Base-by-base conservation (phyloP, 2,797 vertebrate species). In the Pachyuromys duprasi region DNA sequence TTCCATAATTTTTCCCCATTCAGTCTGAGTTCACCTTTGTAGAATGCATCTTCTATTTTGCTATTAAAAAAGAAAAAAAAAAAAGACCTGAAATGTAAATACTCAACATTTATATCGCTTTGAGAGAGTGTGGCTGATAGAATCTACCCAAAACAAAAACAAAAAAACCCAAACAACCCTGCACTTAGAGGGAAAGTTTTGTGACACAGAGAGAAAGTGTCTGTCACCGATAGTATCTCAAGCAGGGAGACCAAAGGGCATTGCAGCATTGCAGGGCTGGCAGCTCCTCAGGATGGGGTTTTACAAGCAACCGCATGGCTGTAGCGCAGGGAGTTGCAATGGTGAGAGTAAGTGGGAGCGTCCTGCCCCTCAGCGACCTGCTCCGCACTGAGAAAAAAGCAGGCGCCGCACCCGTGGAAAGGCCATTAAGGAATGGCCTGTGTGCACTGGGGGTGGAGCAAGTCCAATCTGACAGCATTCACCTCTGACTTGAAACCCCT, bases 41-140 rank as follows among this genome's bases (percentile, higher is more conserved):
- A 99, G 98, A 99, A 99, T 28, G 99, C 99, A 86, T 99, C 99
- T 98, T 99, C 99, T 28, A 91, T 98, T 99, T 99, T 99, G 98
- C 99, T 99, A 98, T 96, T 93, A 97, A 93, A 97, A 97, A 74
- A 9, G 96, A 93, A 97, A 97, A 72, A 72, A 96, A 93, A 97
- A 89, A 93, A 70, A 69, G 26, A n/a, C 14, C 98, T 94, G 91
- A 89, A 91, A 97, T 91, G 94, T 75, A 79, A 75, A 84, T 95
- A 96, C 92, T 97, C 90, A 97, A 75, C 0, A 49, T 60, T 82
- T 81, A 87, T 7, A 89, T 0, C 86, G 53, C 8, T 86, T 26
- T 93, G 53, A 72, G 63, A 87, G 95, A 92, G 15, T 63, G 14
- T 42, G 67, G 45, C 45, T 22, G 45, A 75, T 24, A 74, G 36